phyloP scores from a whole-genome alignment of 2,113 vertebrate species.

The Platysteira castanea region DNA sequence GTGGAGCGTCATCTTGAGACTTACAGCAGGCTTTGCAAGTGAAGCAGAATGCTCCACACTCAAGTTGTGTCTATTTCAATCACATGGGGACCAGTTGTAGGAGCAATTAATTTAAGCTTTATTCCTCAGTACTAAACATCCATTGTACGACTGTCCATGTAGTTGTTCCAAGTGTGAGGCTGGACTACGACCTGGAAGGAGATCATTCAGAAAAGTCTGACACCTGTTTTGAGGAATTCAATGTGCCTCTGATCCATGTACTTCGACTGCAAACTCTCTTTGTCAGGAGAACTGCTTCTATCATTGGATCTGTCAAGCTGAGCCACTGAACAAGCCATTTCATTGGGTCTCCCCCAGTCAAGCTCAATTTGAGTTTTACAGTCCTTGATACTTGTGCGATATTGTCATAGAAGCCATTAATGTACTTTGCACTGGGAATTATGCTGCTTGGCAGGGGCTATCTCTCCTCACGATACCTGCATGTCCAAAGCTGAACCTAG shows the following conservation, averaged over 20 bases:
- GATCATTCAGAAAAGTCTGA: background rate
- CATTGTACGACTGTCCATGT: background rate
- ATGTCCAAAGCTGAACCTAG: constrained; percentile 31
- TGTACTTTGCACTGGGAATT: constrained; percentile 40
- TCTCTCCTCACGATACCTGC: constrained; percentile 28
- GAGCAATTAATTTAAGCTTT: background rate
- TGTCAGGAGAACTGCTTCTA: background rate
- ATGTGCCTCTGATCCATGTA: background rate
- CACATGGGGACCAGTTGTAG: background rate
- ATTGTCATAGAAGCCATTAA: constrained; percentile 46
- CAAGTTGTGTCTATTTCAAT: background rate
- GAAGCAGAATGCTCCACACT: background rate
- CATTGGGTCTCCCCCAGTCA: constrained; percentile 2
- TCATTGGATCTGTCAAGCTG: constrained; percentile 8
- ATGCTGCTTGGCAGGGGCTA: constrained; percentile 3
- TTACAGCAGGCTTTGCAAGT: background rate
- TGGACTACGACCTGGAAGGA: background rate
- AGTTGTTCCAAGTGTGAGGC: background rate
- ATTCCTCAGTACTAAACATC: background rate
- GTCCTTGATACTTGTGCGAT: constrained; percentile 41
- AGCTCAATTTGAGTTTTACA: constrained; percentile 46
- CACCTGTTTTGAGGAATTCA: background rate
- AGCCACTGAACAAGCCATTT: constrained; percentile 7
- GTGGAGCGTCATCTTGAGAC: background rate
- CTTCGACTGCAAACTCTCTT: background rate